A percentile compares a stretch with the other conserved stretches of the same genome.
Conservation (phyloP, 2,888 invertebrate genomes). For the Stomorhina lunata region DNA sequence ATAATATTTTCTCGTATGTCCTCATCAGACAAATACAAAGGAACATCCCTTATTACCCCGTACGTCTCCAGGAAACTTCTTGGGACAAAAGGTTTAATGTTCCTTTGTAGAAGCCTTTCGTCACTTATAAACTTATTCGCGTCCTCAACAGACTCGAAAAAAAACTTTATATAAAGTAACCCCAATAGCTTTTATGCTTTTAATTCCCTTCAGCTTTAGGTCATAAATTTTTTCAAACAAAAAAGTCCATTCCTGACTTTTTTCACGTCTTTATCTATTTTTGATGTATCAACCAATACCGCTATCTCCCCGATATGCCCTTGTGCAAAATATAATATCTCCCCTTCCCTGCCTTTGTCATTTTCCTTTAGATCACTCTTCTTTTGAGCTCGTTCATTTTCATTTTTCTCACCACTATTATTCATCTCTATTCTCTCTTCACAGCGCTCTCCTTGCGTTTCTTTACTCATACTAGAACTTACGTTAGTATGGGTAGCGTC, state of each 20-base stretch:
- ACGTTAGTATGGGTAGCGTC: no score
- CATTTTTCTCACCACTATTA: no score
- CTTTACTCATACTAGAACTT: no score
- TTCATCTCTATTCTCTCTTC: no score
- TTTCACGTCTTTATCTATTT: no score
- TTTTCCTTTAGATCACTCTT: no score
- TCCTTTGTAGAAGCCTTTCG: neutral
- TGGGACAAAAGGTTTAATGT: constrained; percentile 1
- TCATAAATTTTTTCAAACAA: neutral
- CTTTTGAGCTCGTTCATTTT: no score
- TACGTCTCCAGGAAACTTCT: neutral
- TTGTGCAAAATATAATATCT: no score
- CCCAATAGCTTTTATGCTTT: neutral
- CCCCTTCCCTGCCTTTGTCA: no score
- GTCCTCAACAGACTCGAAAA: neutral
- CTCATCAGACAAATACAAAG: neutral
- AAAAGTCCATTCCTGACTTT: neutral
- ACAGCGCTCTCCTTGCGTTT: no score
- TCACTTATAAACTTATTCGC: neutral
- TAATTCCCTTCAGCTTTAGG: neutral
- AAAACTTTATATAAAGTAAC: neutral
- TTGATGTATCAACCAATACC: no score
- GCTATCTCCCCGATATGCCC: no score
- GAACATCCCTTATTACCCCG: neutral
- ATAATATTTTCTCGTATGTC: neutral